Evolutionary conservation across 2,113 vertebrate species (phyloP).

Genomic region (Melanotaenia duboulayi): DNA sequence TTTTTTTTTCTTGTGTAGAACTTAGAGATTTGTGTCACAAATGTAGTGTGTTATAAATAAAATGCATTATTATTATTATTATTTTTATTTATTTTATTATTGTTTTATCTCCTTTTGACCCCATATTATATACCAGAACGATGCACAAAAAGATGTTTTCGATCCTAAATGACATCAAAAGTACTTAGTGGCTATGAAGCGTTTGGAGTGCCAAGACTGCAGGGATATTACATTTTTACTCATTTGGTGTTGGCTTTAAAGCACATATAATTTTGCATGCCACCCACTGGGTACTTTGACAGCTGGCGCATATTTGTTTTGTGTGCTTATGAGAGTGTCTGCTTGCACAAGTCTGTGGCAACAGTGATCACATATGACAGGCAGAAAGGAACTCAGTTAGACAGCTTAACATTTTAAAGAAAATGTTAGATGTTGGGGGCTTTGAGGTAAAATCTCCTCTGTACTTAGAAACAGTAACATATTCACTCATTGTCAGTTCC

Average conservation of each 20-base stretch:
- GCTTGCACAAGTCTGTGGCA: conserved; percentile 5
- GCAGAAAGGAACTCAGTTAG: background rate
- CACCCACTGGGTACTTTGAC: conserved; percentile 25
- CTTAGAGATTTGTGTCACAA: too few relatives aligned
- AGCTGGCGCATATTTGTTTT: conserved; percentile 49
- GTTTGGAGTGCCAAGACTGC: conserved; percentile 28
- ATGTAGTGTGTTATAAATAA: too few relatives aligned
- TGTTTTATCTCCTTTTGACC: conserved; percentile 11
- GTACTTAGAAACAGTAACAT: background rate
- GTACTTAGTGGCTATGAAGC: conserved; percentile 42
- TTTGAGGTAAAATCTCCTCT: background rate
- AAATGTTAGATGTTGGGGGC: background rate
- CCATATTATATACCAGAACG: conserved; percentile 19
- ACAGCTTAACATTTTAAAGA: conserved; percentile 1
- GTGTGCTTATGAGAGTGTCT: conserved; percentile 19
- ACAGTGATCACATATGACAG: conserved; percentile 4
- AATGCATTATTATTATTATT: too few relatives aligned
- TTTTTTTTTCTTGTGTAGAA: too few relatives aligned
- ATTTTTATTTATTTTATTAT: too few relatives aligned
- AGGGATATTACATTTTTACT: conserved; percentile 19
- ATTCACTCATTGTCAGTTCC: background rate
- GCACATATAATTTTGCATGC: conserved; percentile 13
- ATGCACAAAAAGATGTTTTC: conserved; percentile 44
- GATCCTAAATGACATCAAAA: conserved; percentile 38
- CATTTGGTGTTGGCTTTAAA: conserved; percentile 11